phyloP scores from a whole-genome alignment of 2,888 invertebrate species.

The Portevinia maculata region DNA sequence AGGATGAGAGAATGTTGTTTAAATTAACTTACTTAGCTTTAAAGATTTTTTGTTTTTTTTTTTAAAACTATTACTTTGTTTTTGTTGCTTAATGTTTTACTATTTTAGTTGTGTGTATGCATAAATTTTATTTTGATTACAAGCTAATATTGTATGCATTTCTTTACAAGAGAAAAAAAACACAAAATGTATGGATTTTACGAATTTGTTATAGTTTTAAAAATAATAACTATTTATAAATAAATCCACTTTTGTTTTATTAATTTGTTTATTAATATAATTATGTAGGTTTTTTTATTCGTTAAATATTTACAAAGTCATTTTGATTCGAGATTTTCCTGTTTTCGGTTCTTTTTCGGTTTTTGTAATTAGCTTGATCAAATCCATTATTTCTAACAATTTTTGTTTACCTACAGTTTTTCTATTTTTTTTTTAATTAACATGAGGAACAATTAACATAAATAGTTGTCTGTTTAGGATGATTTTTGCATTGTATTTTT shows the following conservation, averaged over 20 bases:
- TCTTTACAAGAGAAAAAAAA: conserved; percentile 9
- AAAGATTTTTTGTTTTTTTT: conserved; percentile 12
- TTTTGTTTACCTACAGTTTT: conserved; percentile 27
- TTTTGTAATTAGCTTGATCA: conserved; percentile 62
- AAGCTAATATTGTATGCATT: conserved; percentile 39
- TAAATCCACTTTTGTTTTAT: conserved; percentile 45
- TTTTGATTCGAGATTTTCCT: conserved; percentile 71
- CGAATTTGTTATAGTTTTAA: conserved; percentile 20
- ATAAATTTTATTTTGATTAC: conserved; percentile 22
- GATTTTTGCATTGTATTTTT: conserved; percentile 60
- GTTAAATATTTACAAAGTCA: conserved; percentile 65
- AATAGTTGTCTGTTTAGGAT: conserved; percentile 58
- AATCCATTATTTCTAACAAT: conserved; percentile 42
- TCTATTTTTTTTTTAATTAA: conserved; percentile 34
- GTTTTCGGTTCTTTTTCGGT: conserved; percentile 28
- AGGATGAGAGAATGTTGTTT: conserved; percentile 49
- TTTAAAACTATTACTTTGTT: conserved; percentile 55
- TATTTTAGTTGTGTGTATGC: conserved; percentile 49
- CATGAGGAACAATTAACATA: conserved; percentile 71
- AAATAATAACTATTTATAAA: conserved; percentile 58
- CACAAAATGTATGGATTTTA: conserved; percentile 34
- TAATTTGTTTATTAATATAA: conserved; percentile 38
- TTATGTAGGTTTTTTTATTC: conserved; percentile 20
- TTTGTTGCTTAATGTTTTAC: conserved; percentile 63
- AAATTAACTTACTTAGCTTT: conserved; percentile 65